Evolutionary conservation across 2,888 invertebrate species (phyloP), one percentile per base, ranked within the genome.

Genomic region (Melanotus villosus): DNA sequence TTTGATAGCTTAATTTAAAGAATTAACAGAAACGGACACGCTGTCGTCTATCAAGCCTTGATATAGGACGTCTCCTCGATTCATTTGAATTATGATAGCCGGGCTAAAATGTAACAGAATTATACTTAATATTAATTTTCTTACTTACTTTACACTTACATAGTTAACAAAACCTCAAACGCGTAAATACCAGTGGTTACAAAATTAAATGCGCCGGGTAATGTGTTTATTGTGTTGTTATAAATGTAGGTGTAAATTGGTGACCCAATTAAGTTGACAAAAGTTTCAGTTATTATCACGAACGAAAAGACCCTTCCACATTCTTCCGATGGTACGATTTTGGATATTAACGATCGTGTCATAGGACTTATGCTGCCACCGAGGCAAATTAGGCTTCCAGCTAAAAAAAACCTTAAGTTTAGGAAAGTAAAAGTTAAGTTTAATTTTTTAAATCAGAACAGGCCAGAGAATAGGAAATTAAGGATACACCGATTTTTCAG

Each of bases 211-310:
- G 88, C 84, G 0, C 89, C 90, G 0, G 91, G 89, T 78, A 89
- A 87, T 0, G 81, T 84, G 0, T 82, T 75, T 32, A 91, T 80
- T 0, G 91, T 90, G 3, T 80, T 77, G 56, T 87, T 86, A 77
- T 93, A 94, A 19, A 93, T 81, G 0, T 88, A 80, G 23, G 89
- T 90, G 81, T 90, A 93, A 0, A 92, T 72, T 0, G 91, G 86
- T 0, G 90, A 87, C 0, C 91, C 87, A 1, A 89, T 76, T 57
- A 93, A 84, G 0, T 90, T 90, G 19, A 89, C 86, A 43, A 89
- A 75, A n/a, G 91, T 89, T 83, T 93, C 92, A 23, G 91, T 78
- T 2, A 90, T 88, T 30, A 90, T 88, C 78, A 90, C 88, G 62
- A 93, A 83, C 0, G 93, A 89, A 79, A 92, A 93, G 21, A 92